Evolutionary conservation across 2,113 vertebrate genomes (phyloP), one percentile per base, ranked within the genome.

Genomic region (Dipodomys spectabilis): DNA sequence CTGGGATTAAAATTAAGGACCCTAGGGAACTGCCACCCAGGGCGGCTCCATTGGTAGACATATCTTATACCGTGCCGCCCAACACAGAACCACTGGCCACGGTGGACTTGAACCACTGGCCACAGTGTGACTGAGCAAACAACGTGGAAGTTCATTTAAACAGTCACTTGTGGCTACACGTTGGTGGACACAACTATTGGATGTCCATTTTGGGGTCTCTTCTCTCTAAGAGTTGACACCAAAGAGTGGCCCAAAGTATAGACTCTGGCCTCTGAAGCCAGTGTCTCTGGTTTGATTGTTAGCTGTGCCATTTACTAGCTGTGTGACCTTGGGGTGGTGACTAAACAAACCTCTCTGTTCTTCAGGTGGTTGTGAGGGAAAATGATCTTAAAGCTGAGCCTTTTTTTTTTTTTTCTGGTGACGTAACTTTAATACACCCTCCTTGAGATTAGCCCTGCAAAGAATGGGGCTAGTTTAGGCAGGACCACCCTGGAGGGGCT

Each of bases 281-380:
- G 57, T 67, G 30, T 90, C 45, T 68, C 62, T 16, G 23, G 20
- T 71, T 45, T 35, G 72, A 81, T 49, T 3, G 81, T 22, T 18
- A 39, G 60, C 16, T 25, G 65, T 71, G 67, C 69, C 77, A 67
- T 22, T 62, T 72, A 11, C 18, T 68, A 64, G 83, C 84, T 93
- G 67, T 82, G 82, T 83, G 57, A 44, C 23, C 32, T 53, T 18
- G 39, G 22, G 18, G 8, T 8, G 57, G 13, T 74, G 67, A 77
- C 62, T 68, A 75, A 64, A 73, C 44, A 75, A 64, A 73, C 44
- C 22, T 86, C 74, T 93, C 69, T 79, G 87, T 68, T 88, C 22
- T 79, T 92, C 64, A 19, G 22, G 45, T 49, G 39, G 65, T 49
- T 57, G 5, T 11, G 67, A 89, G 67, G 67, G 27, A 64, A 75